Percentiles rank a stretch among this genome's conserved stretches.
These are phyloP conservation scores for Iphiclides podalirius DNA, from an alignment of 2,888 invertebrate genomes.

Conservation along the genomic window DNA sequence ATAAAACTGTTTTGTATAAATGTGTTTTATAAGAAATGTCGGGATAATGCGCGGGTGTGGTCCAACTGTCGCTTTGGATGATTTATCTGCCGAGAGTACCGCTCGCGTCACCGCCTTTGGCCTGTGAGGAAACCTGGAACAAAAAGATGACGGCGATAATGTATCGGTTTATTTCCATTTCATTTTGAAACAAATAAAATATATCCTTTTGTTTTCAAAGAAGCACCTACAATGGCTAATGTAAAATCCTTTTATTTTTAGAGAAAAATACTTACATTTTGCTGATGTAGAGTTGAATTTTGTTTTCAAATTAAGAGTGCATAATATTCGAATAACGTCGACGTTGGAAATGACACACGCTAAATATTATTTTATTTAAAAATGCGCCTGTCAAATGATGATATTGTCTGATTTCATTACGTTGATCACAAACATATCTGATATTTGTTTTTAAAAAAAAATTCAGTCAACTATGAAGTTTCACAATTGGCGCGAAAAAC, in stretches of 20 bases:
- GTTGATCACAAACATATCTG: background rate
- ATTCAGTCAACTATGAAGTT: conserved; percentile 2
- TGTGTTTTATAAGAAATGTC: conserved; percentile 6
- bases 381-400: background rate
- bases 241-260: background rate
- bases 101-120: conserved; percentile 4
- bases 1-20: conserved; percentile 18
- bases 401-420: background rate
- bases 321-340: background rate
- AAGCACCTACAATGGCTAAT: background rate
- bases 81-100: conserved; percentile 23
- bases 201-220: background rate
- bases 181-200: background rate
- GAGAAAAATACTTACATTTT: background rate
- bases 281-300: background rate
- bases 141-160: conserved; percentile 12
- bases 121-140: conserved; percentile 4
- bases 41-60: conserved; percentile 25
- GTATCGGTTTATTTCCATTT: conserved; percentile 11
- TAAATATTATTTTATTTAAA: background rate
- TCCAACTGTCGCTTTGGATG: conserved; percentile 25
- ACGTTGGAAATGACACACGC: background rate
- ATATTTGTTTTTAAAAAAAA: background rate
- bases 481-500: conserved; percentile 3
- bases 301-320: background rate